Evolutionary conservation across 2,113 vertebrate species (phyloP).

Genomic region (Nothocercus julius): DNA sequence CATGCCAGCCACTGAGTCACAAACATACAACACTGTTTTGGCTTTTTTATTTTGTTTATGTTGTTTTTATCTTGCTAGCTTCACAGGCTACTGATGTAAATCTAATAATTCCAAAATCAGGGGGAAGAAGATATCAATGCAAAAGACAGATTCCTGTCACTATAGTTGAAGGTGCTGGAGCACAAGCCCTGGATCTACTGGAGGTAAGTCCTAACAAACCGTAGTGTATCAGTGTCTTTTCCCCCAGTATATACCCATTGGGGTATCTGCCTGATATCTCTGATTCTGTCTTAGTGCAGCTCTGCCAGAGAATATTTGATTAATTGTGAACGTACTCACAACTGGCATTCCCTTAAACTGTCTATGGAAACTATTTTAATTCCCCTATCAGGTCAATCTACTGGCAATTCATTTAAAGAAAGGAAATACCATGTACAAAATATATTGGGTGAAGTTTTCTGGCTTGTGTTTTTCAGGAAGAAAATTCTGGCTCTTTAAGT

Average conservation of each 20-base stretch:
- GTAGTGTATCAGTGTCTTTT: neutral
- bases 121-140: neutral
- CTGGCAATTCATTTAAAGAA: conserved; percentile 31
- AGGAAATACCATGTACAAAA: conserved; percentile 26
- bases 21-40: neutral
- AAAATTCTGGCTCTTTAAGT: conserved; percentile 22
- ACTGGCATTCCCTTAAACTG: neutral
- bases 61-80: neutral
- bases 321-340: neutral
- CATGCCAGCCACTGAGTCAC: neutral
- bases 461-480: conserved; percentile 13
- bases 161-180: neutral
- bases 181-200: neutral
- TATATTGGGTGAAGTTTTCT: conserved; percentile 18
- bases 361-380: conserved; percentile 13
- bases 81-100: neutral
- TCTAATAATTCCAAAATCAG: neutral
- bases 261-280: neutral
- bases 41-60: neutral
- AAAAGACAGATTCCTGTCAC: neutral
- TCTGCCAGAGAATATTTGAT: neutral
- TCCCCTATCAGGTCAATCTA: neutral
- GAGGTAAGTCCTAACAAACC: neutral
- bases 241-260: neutral
- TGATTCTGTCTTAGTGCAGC: neutral